Percentiles rank a stretch among this genome's conserved stretches.
Conservation (phyloP, 2,797 vertebrate species). For the Hephaestus fuliginosus region DNA sequence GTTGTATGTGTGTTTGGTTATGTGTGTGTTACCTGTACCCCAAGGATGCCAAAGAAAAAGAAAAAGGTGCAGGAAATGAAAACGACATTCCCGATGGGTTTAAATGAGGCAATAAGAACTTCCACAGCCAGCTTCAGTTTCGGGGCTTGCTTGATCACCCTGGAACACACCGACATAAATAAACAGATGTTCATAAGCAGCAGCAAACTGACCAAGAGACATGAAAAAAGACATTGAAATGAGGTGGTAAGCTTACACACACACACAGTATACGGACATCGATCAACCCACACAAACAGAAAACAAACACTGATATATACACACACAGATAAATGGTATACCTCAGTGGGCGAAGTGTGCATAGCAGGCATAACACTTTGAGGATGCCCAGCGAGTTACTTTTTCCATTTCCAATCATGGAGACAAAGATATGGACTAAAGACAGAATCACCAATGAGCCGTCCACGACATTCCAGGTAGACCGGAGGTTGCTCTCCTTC, state of each 20-base stretch:
- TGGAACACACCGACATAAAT: slow-evolving; percentile 66
- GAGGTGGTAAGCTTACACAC: not conserved
- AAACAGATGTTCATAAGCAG: not conserved
- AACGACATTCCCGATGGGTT: slow-evolving; percentile 92
- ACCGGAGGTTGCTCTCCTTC: slow-evolving; percentile 88
- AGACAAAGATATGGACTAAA: slow-evolving; percentile 89
- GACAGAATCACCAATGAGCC: slow-evolving; percentile 91
- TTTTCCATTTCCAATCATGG: slow-evolving; percentile 83
- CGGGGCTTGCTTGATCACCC: slow-evolving; percentile 91
- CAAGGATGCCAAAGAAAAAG: slow-evolving; percentile 92
- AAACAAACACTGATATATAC: not conserved
- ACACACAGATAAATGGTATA: slow-evolving; percentile 49
- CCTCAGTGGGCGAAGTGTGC: slow-evolving; percentile 91
- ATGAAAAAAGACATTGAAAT: no score
- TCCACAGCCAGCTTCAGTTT: slow-evolving; percentile 94
- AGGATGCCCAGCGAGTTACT: slow-evolving; percentile 90
- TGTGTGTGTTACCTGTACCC: slow-evolving; percentile 89
- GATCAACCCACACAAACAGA: not conserved
- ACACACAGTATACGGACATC: not conserved
- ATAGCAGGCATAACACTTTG: slow-evolving; percentile 88
- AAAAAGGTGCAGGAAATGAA: slow-evolving; percentile 92
- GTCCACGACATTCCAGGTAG: slow-evolving; percentile 92
- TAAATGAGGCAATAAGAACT: slow-evolving; percentile 90
- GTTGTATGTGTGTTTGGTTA: not conserved
- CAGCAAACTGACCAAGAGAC: not conserved